Evolutionary conservation across 2,113 vertebrate species (phyloP).

Genomic region (Melanotaenia duboulayi): DNA sequence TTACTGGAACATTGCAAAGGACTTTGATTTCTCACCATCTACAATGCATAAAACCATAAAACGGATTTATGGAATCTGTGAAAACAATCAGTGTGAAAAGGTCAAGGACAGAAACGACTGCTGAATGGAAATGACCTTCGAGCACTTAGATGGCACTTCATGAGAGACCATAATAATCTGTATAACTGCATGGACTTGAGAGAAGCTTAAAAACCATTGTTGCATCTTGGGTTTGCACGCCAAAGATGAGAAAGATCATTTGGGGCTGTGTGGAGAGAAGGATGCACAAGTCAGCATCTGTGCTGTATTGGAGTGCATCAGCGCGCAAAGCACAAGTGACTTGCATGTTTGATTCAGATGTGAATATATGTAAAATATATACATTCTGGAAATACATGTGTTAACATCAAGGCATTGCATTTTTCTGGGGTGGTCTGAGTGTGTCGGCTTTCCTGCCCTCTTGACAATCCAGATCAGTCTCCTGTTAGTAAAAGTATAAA

Average conservation of each 20-base stretch:
- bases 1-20: too few species aligned
- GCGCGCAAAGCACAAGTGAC: not conserved
- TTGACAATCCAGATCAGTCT: too few species aligned
- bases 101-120: not conserved
- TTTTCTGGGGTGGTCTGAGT: not conserved
- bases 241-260: not conserved
- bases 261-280: not conserved
- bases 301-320: not conserved
- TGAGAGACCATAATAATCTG: not conserved
- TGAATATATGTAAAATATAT: not conserved
- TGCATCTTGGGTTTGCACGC: not conserved
- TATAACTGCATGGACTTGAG: not conserved
- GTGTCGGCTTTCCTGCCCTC: too few species aligned
- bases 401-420: not conserved
- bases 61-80: not conserved
- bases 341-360: not conserved
- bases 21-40: too few species aligned
- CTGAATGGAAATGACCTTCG: not conserved
- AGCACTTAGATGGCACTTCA: not conserved
- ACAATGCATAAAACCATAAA: too few species aligned
- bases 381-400: not conserved
- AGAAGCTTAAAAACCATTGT: not conserved
- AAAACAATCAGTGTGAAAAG: not conserved
- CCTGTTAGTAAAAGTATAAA: too few species aligned
- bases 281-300: not conserved